These are phyloP conservation scores for Zoanthus solanderi DNA, from an alignment of 92 coral and sea anemone species.

Conservation along the genomic window DNA sequence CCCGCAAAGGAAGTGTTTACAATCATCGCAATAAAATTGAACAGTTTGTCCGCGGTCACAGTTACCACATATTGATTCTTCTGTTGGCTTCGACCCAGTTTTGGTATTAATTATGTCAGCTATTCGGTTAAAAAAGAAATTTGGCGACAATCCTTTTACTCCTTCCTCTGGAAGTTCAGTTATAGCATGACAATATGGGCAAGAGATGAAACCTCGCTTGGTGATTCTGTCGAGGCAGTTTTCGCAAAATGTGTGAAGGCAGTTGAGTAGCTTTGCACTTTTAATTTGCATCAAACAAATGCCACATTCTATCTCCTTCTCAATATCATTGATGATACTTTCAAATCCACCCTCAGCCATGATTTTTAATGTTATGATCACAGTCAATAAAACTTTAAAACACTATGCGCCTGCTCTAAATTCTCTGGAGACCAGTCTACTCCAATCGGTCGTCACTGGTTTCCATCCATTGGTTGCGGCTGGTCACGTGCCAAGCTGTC, in stretches of 20 bases:
- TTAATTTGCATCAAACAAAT: background rate
- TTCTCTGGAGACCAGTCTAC: too few relatives aligned
- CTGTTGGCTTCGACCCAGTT: background rate
- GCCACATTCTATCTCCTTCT: slow-evolving; percentile 14
- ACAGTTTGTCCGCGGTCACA: slow-evolving; percentile 8
- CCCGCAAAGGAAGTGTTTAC: slow-evolving; percentile 41
- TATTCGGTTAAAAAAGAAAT: slow-evolving; percentile 22
- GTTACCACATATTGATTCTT: slow-evolving; percentile 1
- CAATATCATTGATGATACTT: background rate
- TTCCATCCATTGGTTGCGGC: too few relatives aligned
- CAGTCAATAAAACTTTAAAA: too few relatives aligned
- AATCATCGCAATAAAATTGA: slow-evolving; percentile 22
- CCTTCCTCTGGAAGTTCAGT: slow-evolving; percentile 7
- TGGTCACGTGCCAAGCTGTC: too few relatives aligned
- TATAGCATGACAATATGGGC: slow-evolving; percentile 9
- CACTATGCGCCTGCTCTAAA: too few relatives aligned
- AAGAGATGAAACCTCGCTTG: slow-evolving; percentile 7
- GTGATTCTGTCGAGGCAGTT: background rate
- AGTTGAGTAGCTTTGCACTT: slow-evolving; percentile 22
- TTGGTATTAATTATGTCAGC: slow-evolving; percentile 1
- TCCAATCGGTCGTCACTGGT: too few relatives aligned
- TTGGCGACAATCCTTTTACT: background rate
- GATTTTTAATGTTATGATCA: too few relatives aligned
- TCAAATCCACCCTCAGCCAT: background rate
- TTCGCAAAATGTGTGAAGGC: slow-evolving; percentile 36